Conservation (phyloP, 2,797 vertebrate species). For the Podarcis siculus region DNA sequence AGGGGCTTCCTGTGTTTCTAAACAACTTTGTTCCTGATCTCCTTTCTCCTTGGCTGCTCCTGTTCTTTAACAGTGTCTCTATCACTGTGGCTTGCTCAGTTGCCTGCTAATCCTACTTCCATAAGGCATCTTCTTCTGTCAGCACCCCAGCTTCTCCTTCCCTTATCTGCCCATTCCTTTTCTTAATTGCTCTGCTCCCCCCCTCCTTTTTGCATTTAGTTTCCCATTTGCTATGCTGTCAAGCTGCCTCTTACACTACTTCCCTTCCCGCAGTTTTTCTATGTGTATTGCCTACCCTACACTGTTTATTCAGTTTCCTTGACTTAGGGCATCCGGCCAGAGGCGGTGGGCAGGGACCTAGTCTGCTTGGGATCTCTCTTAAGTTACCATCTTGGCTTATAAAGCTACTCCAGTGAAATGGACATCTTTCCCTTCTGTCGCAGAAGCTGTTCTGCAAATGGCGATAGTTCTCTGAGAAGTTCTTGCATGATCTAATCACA, state of each 20-base stretch:
- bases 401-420: neutral
- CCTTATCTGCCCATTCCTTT: neutral
- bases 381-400: neutral
- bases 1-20: too few species aligned
- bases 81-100: neutral
- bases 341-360: too few species aligned
- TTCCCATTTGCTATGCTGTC: too few species aligned
- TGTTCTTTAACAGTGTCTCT: neutral
- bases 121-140: neutral
- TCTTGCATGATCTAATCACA: neutral
- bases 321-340: too few species aligned
- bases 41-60: neutral
- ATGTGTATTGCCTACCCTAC: neutral
- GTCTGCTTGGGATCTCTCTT: neutral
- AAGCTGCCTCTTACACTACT: neutral
- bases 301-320: neutral
- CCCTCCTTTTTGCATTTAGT: too few species aligned
- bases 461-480: neutral
- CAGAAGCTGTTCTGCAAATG: neutral
- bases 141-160: neutral
- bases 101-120: neutral
- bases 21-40: neutral
- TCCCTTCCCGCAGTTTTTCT: too few species aligned
- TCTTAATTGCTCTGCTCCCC: neutral
- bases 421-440: neutral